Conservation (phyloP, 2,113 vertebrate species). For the Phocoena sinus region DNA sequence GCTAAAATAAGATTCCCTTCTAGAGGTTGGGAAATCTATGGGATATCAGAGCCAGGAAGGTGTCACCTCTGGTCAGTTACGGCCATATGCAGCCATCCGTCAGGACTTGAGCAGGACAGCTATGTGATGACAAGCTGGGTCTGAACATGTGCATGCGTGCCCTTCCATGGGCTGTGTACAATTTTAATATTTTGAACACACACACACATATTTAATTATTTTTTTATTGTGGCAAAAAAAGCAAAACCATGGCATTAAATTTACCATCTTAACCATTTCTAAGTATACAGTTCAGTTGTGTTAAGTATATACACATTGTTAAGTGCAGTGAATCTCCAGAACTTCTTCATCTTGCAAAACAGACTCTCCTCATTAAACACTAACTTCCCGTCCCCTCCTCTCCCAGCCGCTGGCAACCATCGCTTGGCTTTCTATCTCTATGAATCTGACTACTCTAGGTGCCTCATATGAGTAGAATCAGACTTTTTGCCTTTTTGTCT, state of each 20-base stretch:
- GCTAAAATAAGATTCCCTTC: neutral
- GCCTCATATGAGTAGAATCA: neutral
- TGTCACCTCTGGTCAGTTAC: neutral
- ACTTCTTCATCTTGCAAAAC: neutral
- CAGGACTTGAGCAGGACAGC: neutral
- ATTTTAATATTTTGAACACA: neutral
- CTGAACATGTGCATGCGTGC: neutral
- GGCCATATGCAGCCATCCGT: rapidly evolving
- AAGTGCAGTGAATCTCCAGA: neutral
- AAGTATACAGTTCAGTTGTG: neutral
- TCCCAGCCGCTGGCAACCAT: too few species aligned
- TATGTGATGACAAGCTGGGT: neutral
- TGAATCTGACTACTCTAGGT: neutral
- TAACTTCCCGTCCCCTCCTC: neutral
- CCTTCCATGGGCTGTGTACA: too few species aligned
- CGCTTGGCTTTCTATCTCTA: neutral
- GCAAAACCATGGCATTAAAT: neutral
- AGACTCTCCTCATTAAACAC: neutral
- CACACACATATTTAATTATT: neutral
- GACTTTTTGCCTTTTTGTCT: neutral
- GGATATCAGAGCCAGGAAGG: neutral
- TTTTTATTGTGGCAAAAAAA: neutral
- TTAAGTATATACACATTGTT: neutral
- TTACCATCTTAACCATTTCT: neutral
- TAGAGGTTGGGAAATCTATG: neutral